Evolutionary conservation across 2,113 vertebrate genomes (phyloP), one percentile per base, ranked within the genome.

Genomic region (Syrrhaptes paradoxus): DNA sequence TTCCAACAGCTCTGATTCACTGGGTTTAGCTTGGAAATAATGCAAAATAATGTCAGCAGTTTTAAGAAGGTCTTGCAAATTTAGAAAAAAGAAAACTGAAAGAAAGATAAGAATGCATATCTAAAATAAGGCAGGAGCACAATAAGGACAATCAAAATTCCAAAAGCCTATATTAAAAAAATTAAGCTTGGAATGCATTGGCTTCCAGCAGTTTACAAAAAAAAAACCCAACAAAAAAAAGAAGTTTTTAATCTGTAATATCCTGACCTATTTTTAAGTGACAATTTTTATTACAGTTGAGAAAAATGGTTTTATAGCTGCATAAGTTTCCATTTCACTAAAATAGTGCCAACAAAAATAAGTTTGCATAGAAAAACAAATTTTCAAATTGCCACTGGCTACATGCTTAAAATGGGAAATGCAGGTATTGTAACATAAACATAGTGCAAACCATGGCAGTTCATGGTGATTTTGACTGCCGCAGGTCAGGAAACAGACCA

Each of bases 361-460:
- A 97, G 98, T 97, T 98, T 98, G 98, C 97, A 98, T 98, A 98
- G 98, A 97, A 97, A 98, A 97, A 96, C 96, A 97, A 97, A 97
- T 96, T 94, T 95, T 97, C 92, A 96, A 97, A 98, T 98, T 96
- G 97, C 97, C 98, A 98, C 98, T 97, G 98, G 98, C 98, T 98
- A 98, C 98, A 98, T 98, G 98, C 98, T 98, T 98, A 96, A 97
- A 97, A 97, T 97, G 97, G 97, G 93, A 97, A 98, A 98, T 95
- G 97, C 98, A 97, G 98, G 96, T 98, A 98, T 97, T 95, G 93
- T 96, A 98, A 98, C 97, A 97, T 96, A 97, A 97, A 98, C 97
- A 99, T 99, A 99, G 99, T 99, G 99, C 99, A 99, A 99, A 98
- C 98, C 98, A 98, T 97, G 98, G 98, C 98, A 98, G 95, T 82